Conservation (phyloP, 2,113 vertebrate genomes). For the Cyrtonyx montezumae region DNA sequence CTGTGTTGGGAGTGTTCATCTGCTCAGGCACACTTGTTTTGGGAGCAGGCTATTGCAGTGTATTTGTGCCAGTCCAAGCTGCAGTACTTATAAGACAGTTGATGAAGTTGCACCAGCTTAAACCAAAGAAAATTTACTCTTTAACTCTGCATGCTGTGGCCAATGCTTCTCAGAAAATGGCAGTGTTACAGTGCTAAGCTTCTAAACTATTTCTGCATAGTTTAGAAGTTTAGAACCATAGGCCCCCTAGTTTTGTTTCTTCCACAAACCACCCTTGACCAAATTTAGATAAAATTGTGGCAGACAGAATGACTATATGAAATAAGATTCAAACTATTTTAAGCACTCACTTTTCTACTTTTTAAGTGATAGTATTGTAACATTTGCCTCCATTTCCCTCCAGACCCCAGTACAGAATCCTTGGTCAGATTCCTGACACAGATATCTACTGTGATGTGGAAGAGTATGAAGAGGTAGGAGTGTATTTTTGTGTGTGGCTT, state of each 20-base stretch:
- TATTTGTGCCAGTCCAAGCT: background rate
- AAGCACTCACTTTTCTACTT: background rate
- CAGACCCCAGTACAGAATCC: conserved; percentile 87
- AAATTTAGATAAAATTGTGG: background rate
- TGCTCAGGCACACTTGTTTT: background rate
- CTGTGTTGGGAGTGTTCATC: background rate
- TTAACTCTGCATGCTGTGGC: background rate
- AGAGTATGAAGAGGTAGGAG: conserved; percentile 90
- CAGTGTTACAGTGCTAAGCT: background rate
- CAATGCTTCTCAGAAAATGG: background rate
- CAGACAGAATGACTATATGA: background rate
- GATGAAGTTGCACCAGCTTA: background rate
- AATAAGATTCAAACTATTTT: background rate
- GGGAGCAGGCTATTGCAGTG: background rate
- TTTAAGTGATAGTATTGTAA: background rate
- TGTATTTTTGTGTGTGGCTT: background rate
- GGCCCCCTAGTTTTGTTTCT: background rate
- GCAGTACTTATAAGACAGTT: background rate
- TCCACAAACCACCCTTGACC: background rate
- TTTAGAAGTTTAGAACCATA: too few relatives aligned
- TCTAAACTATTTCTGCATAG: background rate
- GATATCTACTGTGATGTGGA: conserved; percentile 91
- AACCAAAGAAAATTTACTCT: background rate
- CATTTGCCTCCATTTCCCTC: conserved; percentile 36
- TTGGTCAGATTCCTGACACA: conserved; percentile 87